Conservation (phyloP, 1,140 invertebrate genomes). For the Macrosteles quadrilineatus region DNA sequence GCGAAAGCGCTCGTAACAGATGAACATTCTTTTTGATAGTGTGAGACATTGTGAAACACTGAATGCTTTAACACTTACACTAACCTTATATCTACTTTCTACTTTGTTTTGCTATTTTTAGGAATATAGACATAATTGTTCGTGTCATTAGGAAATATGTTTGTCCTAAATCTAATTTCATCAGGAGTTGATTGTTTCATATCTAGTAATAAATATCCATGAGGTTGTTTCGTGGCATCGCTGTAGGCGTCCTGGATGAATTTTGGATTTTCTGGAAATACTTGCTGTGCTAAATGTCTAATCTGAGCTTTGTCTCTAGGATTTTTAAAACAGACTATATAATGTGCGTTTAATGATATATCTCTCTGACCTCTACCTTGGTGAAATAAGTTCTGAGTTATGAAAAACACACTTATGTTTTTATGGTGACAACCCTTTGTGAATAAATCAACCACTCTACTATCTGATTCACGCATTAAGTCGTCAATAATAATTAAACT, state of each 20-base stretch:
- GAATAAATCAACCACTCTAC: too few species aligned
- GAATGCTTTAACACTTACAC: neutral
- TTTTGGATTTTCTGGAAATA: too few species aligned
- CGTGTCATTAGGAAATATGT: neutral
- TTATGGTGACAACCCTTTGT: too few species aligned
- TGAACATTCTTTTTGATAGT: neutral
- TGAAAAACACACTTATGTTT: slow-evolving; percentile 7
- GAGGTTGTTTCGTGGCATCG: neutral
- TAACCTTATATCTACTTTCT: neutral
- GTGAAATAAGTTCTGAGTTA: slow-evolving; percentile 8
- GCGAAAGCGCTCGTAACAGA: neutral
- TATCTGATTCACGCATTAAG: slow-evolving; percentile 4
- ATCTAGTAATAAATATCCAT: neutral
- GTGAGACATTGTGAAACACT: neutral
- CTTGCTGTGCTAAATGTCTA: slow-evolving; percentile 3
- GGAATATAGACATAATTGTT: neutral
- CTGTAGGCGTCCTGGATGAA: neutral
- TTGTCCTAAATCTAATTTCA: too few species aligned
- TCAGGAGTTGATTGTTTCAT: too few species aligned
- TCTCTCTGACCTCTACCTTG: too few species aligned
- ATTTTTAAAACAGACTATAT: too few species aligned
- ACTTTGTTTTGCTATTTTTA: too few species aligned
- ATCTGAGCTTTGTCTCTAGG: slow-evolving; percentile 12
- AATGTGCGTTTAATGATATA: too few species aligned
- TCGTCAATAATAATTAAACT: neutral